phyloP scores from a whole-genome alignment of 2,888 invertebrate species.

The Cataglyphis cursor region DNA sequence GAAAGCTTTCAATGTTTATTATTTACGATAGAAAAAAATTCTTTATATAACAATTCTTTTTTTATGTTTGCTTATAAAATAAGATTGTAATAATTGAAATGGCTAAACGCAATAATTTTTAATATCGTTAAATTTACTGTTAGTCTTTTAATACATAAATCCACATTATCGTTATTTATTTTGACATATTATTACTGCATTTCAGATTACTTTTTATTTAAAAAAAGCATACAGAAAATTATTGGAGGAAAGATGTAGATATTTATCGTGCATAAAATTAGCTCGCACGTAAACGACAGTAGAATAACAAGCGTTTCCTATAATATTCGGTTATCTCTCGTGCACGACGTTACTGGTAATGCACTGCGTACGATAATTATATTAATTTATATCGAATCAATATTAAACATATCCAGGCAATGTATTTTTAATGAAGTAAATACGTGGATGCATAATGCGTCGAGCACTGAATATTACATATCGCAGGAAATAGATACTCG shows the following conservation, averaged over 20 bases:
- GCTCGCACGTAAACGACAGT: constrained; percentile 20
- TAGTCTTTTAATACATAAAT: background rate
- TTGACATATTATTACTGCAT: background rate
- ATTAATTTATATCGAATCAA: constrained; percentile 58
- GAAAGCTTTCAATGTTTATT: background rate
- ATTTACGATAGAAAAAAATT: background rate
- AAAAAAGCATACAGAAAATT: background rate
- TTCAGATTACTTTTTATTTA: background rate
- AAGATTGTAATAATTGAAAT: background rate
- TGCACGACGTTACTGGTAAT: constrained; percentile 46
- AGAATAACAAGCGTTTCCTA: constrained; percentile 46
- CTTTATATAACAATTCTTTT: no score
- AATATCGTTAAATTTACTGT: background rate
- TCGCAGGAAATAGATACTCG: constrained; percentile 52
- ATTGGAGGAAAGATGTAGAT: background rate
- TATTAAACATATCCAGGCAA: constrained; percentile 54
- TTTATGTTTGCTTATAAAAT: background rate
- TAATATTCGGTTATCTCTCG: constrained; percentile 50
- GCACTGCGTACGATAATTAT: constrained; percentile 50
- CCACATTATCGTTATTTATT: background rate
- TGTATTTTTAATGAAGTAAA: constrained; percentile 58
- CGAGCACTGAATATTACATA: constrained; percentile 53
- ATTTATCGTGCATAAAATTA: constrained; percentile 29
- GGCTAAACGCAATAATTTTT: background rate
- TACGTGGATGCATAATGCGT: constrained; percentile 56